Evolutionary conservation across 2,888 invertebrate species (phyloP).

Genomic region (Lysandra coridon): DNA sequence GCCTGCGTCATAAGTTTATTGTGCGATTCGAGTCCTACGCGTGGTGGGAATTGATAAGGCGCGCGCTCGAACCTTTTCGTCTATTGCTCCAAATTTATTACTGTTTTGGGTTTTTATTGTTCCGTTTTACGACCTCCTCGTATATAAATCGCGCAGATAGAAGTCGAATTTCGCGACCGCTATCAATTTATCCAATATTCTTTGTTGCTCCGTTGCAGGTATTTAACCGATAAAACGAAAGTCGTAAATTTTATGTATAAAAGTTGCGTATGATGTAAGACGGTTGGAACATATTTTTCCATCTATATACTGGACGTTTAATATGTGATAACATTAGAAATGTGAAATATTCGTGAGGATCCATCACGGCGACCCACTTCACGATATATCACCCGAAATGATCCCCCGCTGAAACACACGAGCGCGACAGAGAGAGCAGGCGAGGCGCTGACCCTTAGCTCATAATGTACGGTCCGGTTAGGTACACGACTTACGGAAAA

Average conservation of each 20-base stretch:
- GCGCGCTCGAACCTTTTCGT: constrained; percentile 77
- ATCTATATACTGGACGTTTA: constrained; percentile 17
- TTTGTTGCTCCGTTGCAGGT: constrained; percentile 39
- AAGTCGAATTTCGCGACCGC: constrained; percentile 77
- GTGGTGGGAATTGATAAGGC: constrained; percentile 80
- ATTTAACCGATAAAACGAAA: constrained; percentile 29
- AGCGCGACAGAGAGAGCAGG: constrained; percentile 73
- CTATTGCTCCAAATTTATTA: constrained; percentile 81
- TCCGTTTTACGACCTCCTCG: constrained; percentile 80
- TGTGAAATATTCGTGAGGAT: constrained; percentile 62
- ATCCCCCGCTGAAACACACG: constrained; percentile 65
- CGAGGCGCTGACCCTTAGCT: constrained; percentile 78
- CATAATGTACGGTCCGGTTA: constrained; percentile 82
- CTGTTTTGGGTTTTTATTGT: constrained; percentile 82
- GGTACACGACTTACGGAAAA: constrained; percentile 80
- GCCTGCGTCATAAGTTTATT: constrained; percentile 73
- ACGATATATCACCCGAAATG: constrained; percentile 78
- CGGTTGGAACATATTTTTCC: neutral
- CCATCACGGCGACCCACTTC: constrained; percentile 64
- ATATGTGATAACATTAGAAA: constrained; percentile 40
- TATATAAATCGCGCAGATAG: constrained; percentile 79
- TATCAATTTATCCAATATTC: constrained; percentile 66
- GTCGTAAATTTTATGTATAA: constrained; percentile 18
- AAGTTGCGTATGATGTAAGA: neutral
- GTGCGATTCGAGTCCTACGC: constrained; percentile 70